Conservation (phyloP, 2,888 invertebrate genomes). For the Allygus modestus region DNA sequence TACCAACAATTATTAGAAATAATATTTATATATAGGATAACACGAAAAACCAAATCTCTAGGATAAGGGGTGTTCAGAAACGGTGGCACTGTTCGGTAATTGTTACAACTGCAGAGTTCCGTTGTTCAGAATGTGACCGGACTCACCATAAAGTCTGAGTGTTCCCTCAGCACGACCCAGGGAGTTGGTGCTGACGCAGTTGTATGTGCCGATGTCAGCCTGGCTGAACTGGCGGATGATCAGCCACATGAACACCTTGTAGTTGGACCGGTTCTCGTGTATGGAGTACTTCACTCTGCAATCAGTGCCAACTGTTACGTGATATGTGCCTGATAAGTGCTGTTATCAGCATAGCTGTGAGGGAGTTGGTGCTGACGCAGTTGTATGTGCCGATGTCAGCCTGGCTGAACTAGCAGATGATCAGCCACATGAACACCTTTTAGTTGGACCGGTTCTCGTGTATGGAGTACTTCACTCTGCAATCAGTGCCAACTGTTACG, state of each 20-base stretch:
- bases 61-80: too few species aligned
- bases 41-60: too few species aligned
- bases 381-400: constrained; percentile 86
- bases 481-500: constrained; percentile 73
- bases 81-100: too few species aligned
- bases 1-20: too few species aligned
- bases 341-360: too few species aligned
- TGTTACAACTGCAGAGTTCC: too few species aligned
- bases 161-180: constrained; percentile 87
- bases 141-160: constrained; percentile 84
- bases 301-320: constrained; percentile 75
- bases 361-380: constrained; percentile 88
- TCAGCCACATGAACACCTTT: constrained; percentile 86
- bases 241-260: constrained; percentile 87
- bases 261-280: constrained; percentile 83
- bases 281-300: constrained; percentile 86
- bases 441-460: constrained; percentile 84
- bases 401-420: constrained; percentile 79
- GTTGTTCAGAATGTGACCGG: too few species aligned
- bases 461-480: constrained; percentile 86
- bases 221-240: constrained; percentile 80
- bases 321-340: too few species aligned
- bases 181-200: constrained; percentile 88
- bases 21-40: too few species aligned
- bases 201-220: constrained; percentile 85